Evolutionary conservation across 2,888 invertebrate species (phyloP).

Genomic region (Heliconius sara): DNA sequence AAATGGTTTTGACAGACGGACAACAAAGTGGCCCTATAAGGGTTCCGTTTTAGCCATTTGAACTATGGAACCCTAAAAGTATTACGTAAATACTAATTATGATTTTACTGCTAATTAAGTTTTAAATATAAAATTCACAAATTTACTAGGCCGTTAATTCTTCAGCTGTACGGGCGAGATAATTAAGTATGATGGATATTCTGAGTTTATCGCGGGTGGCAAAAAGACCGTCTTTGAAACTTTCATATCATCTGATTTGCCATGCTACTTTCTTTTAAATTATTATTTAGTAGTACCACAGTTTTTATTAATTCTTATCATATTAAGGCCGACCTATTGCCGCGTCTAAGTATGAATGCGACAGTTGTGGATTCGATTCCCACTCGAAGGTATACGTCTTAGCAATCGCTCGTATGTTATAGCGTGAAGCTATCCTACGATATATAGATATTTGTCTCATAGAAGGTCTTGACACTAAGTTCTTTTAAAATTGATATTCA

Average conservation of each 20-base stretch:
- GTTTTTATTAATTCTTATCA: not conserved
- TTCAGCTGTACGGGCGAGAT: conserved; percentile 76
- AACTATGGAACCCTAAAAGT: not conserved
- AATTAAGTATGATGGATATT: conserved; percentile 81
- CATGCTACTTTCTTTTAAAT: conserved; percentile 14
- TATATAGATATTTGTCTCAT: too few relatives aligned
- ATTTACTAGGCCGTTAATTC: conserved; percentile 71
- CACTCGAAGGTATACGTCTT: not conserved
- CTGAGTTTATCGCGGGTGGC: conserved; percentile 75
- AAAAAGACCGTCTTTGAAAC: conserved; percentile 64
- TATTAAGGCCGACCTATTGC: too few relatives aligned
- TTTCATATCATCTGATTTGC: conserved; percentile 34
- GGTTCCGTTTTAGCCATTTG: too few relatives aligned
- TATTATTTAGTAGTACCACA: not conserved
- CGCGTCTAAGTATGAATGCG: too few relatives aligned
- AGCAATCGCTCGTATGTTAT: too few relatives aligned
- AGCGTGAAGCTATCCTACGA: too few relatives aligned
- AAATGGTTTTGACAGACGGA: too few relatives aligned
- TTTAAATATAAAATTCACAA: conserved; percentile 32
- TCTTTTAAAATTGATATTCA: too few relatives aligned
- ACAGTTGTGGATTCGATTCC: not conserved
- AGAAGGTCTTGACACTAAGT: too few relatives aligned
- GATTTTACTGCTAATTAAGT: not conserved
- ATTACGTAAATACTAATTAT: not conserved
- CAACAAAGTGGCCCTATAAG: too few relatives aligned